A percentile compares a stretch with the other conserved stretches of the same genome.
Evolutionary conservation across 2,113 vertebrate genomes (phyloP).

Genomic region (Centrocercus urophasianus): DNA sequence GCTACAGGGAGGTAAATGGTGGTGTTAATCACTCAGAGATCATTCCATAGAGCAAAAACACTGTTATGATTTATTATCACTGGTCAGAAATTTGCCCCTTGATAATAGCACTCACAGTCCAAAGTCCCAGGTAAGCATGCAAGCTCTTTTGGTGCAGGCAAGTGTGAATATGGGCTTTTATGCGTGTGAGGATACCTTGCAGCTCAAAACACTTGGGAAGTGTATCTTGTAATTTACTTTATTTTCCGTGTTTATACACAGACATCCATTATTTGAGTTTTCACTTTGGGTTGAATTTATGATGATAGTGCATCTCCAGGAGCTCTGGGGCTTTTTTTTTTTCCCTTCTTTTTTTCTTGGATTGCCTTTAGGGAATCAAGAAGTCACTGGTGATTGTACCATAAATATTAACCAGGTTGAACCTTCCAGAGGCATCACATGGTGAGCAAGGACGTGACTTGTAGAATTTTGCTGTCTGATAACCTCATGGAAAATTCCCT

Average conservation of each 20-base stretch:
- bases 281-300: conserved; percentile 26
- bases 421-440: conserved; percentile 47
- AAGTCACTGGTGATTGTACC: conserved; percentile 60
- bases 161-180: background rate
- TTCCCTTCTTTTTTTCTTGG: background rate
- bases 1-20: conserved; percentile 23
- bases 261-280: conserved; percentile 39
- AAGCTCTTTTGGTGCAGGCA: background rate
- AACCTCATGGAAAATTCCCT: conserved; percentile 70
- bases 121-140: conserved; percentile 27
- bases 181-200: background rate
- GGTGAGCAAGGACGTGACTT: conserved; percentile 58
- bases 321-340: conserved; percentile 37
- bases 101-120: background rate
- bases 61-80: conserved; percentile 18
- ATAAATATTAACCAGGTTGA: conserved; percentile 53
- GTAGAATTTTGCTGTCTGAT: conserved; percentile 62
- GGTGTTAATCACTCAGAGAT: conserved; percentile 37
- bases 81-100: conserved; percentile 27
- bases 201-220: conserved; percentile 37
- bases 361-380: conserved; percentile 61
- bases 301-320: conserved; percentile 9
- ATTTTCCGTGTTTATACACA: conserved; percentile 52
- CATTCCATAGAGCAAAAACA: background rate
- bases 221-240: background rate